A percentile compares a stretch with the other conserved stretches of the same genome.
Conservation (phyloP, 1,140 invertebrate species). For the Dufourea novaeangliae region DNA sequence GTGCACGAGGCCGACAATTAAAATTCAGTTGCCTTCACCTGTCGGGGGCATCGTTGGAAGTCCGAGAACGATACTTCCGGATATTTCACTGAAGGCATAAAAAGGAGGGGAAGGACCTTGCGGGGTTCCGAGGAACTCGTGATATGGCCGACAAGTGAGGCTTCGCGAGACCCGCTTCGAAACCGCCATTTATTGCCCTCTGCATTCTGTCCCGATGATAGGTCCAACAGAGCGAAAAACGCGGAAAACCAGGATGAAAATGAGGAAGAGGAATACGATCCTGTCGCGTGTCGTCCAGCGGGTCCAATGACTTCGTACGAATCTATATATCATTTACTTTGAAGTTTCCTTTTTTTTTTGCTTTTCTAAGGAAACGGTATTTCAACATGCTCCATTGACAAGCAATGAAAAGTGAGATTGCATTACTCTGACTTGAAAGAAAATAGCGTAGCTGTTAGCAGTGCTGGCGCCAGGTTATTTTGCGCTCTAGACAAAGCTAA, state of each 20-base stretch:
- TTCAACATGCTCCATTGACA: not conserved
- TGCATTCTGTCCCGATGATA: conserved; percentile 30
- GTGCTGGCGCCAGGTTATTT: no score
- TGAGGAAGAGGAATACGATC: conserved; percentile 64
- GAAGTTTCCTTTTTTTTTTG: no score
- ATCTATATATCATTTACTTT: not conserved
- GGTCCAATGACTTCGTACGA: conserved; percentile 64
- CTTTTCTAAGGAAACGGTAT: no score
- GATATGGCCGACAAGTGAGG: conserved; percentile 48
- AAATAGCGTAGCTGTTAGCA: not conserved
- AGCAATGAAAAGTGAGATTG: not conserved
- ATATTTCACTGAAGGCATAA: conserved; percentile 28
- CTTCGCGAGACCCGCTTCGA: not conserved
- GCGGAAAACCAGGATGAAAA: not conserved
- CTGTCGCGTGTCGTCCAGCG: conserved; percentile 53
- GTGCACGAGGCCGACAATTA: conserved; percentile 33
- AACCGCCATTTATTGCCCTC: conserved; percentile 24
- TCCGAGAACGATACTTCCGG: conserved; percentile 44
- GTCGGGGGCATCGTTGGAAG: conserved; percentile 28
- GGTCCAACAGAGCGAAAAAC: not conserved
- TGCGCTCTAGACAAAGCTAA: no score
- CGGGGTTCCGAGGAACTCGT: conserved; percentile 33
- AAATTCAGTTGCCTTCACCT: conserved; percentile 27
- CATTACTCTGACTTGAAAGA: not conserved
- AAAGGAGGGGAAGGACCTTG: conserved; percentile 36